These are phyloP conservation scores for Nylanderia fulva DNA, from an alignment of 1,140 invertebrate genomes.

Conservation along the genomic window DNA sequence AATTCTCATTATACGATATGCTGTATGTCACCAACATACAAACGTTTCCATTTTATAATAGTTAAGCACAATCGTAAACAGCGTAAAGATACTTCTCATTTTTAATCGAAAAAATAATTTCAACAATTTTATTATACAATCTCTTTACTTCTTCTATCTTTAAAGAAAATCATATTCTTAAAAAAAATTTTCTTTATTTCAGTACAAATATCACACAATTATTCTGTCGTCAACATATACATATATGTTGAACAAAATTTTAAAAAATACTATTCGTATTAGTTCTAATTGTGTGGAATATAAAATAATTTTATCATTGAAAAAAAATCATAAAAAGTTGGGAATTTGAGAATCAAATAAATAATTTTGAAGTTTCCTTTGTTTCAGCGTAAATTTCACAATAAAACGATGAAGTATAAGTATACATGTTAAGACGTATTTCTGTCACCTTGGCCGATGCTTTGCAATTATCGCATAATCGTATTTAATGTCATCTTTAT, in stretches of 20 bases:
- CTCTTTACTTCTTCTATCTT: background rate
- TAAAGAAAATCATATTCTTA: background rate
- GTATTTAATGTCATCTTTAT: slow-evolving; percentile 72
- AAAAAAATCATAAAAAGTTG: background rate
- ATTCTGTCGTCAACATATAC: no score
- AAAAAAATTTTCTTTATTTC: background rate
- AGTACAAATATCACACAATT: background rate
- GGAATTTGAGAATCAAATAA: slow-evolving; percentile 8
- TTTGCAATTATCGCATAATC: slow-evolving; percentile 40
- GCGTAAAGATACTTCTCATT: background rate
- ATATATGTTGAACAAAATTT: background rate
- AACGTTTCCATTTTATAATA: slow-evolving; percentile 14
- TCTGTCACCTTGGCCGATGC: slow-evolving; percentile 60
- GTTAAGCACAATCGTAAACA: slow-evolving; percentile 41
- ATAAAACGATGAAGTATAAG: background rate
- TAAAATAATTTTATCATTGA: background rate
- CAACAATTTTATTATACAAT: background rate
- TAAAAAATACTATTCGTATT: background rate
- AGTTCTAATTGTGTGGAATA: background rate
- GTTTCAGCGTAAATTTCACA: background rate
- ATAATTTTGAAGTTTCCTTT: background rate
- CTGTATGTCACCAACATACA: slow-evolving; percentile 20
- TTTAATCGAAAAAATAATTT: slow-evolving; percentile 18
- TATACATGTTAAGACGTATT: slow-evolving; percentile 1
- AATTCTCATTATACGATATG: slow-evolving; percentile 30